Base-by-base conservation (phyloP, 2,888 invertebrate species). In the Colletes collaris region DNA sequence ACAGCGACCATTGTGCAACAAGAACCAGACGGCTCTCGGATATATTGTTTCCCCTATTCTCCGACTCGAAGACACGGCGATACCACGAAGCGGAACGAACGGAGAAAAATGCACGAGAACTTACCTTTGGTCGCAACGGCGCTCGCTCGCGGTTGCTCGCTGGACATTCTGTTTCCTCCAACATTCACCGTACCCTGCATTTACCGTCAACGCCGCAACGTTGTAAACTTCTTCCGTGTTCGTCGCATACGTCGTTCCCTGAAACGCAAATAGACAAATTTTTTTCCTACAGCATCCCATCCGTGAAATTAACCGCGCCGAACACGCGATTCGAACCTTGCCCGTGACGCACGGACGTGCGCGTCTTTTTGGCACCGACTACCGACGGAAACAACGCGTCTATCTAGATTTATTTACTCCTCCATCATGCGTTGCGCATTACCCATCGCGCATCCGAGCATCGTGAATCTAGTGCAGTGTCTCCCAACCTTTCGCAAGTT, bases 161-260 rank as follows among this genome's bases (percentile, higher is more conserved):
- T 89, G 82, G 91, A 90, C 91, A 91, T 91, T 79, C 88, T 87
- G 87, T 79, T 82, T 83, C 79, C 82, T 86, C 83, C 83, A 80
- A 86, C 85, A 83, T 90, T 85, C 85, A 88, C 87, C 81, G 85
- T 80, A 79, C 86, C 87, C 86, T 88, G 87, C 89, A 87, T 90
- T 87, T 86, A 88, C 88, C 79, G 85, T 85, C 79, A 79, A 84
- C 71, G 73, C 55, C 71, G 65, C 50, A 64, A 66, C 78, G 70
- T 74, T 52, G 70, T 59, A 44, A 60, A 58, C 53, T 65, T 72
- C 60, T 70, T 79, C 79, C 56, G 78, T 79, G 55, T 50, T 49
- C 77, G 77, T 88, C 84, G 87, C 87, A 86, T 88, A 60, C 76
- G 84, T 77, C 68, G 81, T 70, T 70, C 76, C 72, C 90, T 89